A percentile compares a stretch with the other conserved stretches of the same genome.
Conservation (phyloP, 2,888 invertebrate species). For the Diarsia brunnea region DNA sequence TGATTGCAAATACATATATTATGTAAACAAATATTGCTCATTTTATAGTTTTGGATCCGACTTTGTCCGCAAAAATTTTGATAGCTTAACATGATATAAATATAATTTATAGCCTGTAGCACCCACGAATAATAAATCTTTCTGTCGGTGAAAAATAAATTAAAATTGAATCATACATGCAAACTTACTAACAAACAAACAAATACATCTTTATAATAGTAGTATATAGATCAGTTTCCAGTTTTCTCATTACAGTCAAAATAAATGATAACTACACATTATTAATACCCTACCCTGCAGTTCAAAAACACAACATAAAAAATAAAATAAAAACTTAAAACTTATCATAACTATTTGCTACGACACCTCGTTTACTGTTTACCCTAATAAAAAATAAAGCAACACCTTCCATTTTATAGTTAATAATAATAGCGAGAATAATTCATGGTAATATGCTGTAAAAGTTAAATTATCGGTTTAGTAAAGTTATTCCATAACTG, state of each 20-base stretch:
- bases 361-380: slow-evolving; percentile 34
- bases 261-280: slow-evolving; percentile 6
- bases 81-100: too few relatives aligned
- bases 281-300: slow-evolving; percentile 9
- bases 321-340: slow-evolving; percentile 2
- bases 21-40: too few relatives aligned
- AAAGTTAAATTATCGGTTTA: slow-evolving; percentile 48
- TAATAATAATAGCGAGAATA: slow-evolving; percentile 37
- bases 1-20: too few relatives aligned
- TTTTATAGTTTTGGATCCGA: too few relatives aligned
- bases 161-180: too few relatives aligned
- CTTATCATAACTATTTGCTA: slow-evolving; percentile 25
- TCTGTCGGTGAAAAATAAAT: too few relatives aligned
- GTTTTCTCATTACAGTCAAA: neutral
- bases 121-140: too few relatives aligned
- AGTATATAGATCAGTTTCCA: too few relatives aligned
- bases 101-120: too few relatives aligned
- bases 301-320: neutral
- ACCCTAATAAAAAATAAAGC: slow-evolving; percentile 23
- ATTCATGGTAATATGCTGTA: slow-evolving; percentile 49
- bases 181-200: too few relatives aligned
- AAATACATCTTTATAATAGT: too few relatives aligned
- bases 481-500: slow-evolving; percentile 43
- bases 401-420: slow-evolving; percentile 1
- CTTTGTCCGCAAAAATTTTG: too few relatives aligned